phyloP scores from a whole-genome alignment of 2,113 vertebrate species.

The Oplegnathus fasciatus region DNA sequence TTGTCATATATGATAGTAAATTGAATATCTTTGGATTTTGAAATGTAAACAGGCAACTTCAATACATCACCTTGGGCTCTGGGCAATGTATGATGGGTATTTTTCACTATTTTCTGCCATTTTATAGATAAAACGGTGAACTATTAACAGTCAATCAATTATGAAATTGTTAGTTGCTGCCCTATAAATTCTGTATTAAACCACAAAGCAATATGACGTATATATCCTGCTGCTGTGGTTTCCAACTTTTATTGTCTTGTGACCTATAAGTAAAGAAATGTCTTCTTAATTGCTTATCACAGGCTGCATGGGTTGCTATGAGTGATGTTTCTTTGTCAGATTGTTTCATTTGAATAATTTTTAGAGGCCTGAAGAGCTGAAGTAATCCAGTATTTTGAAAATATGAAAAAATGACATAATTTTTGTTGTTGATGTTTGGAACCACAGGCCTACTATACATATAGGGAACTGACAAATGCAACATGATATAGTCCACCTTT shows the following conservation, averaged over 20 bases:
- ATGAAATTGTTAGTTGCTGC: neutral
- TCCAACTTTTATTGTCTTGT: neutral
- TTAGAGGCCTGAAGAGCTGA: neutral
- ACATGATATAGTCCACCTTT: neutral
- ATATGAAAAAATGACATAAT: neutral
- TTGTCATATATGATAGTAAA: neutral
- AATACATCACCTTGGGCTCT: neutral
- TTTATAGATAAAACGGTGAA: neutral
- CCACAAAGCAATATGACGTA: neutral
- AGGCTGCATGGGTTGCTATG: neutral
- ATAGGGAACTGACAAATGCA: neutral
- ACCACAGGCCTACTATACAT: neutral
- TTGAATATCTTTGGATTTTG: too few species aligned
- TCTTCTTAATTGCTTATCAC: too few species aligned
- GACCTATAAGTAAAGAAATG: too few species aligned
- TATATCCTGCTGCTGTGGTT: neutral
- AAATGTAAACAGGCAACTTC: too few species aligned
- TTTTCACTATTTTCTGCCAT: neutral
- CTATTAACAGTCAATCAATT: neutral
- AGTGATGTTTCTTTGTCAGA: neutral
- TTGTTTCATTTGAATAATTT: neutral
- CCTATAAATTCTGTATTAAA: too few species aligned
- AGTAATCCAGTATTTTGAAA: neutral
- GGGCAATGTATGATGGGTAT: neutral
- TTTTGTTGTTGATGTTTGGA: neutral